These are phyloP conservation scores for Podarcis cretensis DNA, from an alignment of 2,113 vertebrate species.

Conservation along the genomic window DNA sequence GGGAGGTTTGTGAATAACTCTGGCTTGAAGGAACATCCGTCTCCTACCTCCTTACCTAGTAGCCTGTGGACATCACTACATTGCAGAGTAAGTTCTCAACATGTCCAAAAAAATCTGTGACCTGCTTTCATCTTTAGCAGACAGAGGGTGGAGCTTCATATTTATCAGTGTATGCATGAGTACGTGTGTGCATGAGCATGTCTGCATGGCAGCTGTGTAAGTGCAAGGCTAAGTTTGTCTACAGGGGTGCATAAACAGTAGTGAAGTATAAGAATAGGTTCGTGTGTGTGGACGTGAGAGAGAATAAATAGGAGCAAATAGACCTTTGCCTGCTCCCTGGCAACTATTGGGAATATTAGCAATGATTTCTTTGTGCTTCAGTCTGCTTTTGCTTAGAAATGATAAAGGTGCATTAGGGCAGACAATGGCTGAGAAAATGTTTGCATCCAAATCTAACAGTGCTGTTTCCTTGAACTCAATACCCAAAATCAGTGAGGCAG, in stretches of 20 bases:
- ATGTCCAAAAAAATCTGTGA: neutral
- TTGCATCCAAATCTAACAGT: neutral
- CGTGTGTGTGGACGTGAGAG: neutral
- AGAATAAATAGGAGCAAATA: neutral
- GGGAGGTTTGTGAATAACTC: neutral
- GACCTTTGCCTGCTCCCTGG: too few species aligned
- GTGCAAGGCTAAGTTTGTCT: neutral
- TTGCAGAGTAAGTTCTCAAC: neutral
- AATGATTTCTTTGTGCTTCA: neutral
- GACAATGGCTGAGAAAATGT: neutral
- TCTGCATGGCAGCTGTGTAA: neutral
- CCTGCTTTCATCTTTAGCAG: neutral
- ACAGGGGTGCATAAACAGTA: neutral
- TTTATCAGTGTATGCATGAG: neutral
- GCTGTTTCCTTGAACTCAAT: neutral
- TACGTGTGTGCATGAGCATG: neutral
- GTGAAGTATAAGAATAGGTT: neutral
- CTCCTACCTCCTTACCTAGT: neutral
- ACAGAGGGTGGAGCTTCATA: neutral
- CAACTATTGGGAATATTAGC: neutral
- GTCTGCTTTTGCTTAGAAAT: neutral
- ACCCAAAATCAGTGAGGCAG: constrained; percentile 63
- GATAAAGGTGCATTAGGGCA: neutral
- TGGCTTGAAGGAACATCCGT: neutral
- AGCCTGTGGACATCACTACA: neutral